Base-by-base conservation (phyloP, 1,140 invertebrate species). In the Pseudomyrmex cubaensis region DNA sequence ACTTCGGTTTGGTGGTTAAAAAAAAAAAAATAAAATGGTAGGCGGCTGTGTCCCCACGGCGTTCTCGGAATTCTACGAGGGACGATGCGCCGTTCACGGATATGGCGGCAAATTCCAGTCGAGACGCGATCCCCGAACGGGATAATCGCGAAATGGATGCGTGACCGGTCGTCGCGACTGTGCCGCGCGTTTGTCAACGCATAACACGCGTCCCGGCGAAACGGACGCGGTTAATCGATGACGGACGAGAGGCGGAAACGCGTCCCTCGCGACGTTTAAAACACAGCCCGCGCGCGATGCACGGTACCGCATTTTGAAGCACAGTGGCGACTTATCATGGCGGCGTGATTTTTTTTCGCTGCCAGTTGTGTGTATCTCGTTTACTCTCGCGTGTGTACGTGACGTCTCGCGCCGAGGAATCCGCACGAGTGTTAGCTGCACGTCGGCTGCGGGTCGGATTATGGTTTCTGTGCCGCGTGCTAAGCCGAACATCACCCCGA, bases 41-140 rank as follows among this genome's bases (percentile, higher is more conserved):
- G 52, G 46, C n/a, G 52, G 62, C 59, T 13, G 67, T 56, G 48
- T 67, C 8, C 20, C n/a, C 15, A 20, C 54, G 35, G 13, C 54
- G 13, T 46, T 59, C 25, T 56, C 35, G 70, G n/a, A 8, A 74
- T 84, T 70, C 82, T 56, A 52, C 52, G 22, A 35, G 66, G 46
- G 67, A 73, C 35, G 22, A 22, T 22, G 22, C 46, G 17, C 1
- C 22, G n/a, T 20, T 22, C 5, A 3, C 13, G 67, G 63, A 89
- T 85, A 93, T 93, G 91, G 92, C 92, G 91, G 91, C 85, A 90
- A 92, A 92, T 91, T 92, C 89, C 20, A 57, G 72, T 25, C 59
- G 73, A 46, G 63, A 75, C 52, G 73, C 59, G 44, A 13, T 59
- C 7, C 35, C 35, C 70, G 20, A 44, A 5, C 13, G 20, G 48